These are phyloP conservation scores for Tetramorium parvispinum DNA, from an alignment of 1,140 invertebrate species.

Conservation along the genomic window DNA sequence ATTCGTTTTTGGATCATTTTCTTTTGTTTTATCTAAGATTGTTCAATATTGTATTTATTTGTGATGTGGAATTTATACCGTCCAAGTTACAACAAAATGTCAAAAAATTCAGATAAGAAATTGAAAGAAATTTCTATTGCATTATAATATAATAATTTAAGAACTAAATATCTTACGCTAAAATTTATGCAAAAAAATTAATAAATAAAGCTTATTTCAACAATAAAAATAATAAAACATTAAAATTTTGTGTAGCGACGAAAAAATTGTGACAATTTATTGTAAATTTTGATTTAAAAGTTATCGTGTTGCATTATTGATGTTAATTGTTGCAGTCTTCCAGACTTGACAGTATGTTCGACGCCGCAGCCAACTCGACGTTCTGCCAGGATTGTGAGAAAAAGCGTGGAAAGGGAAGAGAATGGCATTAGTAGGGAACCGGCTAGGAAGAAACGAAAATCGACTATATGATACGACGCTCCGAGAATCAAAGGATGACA, in stretches of 20 bases:
- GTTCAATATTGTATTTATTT: not conserved
- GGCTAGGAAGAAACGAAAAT: conserved; percentile 48
- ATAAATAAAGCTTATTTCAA: too few relatives aligned
- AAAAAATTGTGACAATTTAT: not conserved
- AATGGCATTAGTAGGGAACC: not conserved
- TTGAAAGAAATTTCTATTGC: not conserved
- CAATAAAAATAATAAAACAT: too few relatives aligned
- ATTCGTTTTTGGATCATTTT: not conserved
- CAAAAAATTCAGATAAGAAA: not conserved
- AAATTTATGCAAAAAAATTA: not conserved
- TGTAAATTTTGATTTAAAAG: not conserved
- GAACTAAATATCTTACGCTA: not conserved
- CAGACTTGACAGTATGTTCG: not conserved
- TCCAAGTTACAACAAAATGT: not conserved
- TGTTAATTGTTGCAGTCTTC: conserved; percentile 7
- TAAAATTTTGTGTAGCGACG: too few relatives aligned
- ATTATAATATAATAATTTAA: not conserved
- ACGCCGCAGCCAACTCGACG: not conserved
- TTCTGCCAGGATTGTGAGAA: not conserved
- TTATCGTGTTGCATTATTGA: not conserved
- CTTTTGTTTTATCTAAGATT: not conserved
- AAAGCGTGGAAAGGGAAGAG: not conserved
- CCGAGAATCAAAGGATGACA: not conserved
- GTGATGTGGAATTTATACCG: not conserved
- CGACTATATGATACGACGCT: not conserved